A percentile compares a stretch with the other conserved stretches of the same genome.
Evolutionary conservation across 2,888 invertebrate species (phyloP).

Genomic region (Cantharis rufa): DNA sequence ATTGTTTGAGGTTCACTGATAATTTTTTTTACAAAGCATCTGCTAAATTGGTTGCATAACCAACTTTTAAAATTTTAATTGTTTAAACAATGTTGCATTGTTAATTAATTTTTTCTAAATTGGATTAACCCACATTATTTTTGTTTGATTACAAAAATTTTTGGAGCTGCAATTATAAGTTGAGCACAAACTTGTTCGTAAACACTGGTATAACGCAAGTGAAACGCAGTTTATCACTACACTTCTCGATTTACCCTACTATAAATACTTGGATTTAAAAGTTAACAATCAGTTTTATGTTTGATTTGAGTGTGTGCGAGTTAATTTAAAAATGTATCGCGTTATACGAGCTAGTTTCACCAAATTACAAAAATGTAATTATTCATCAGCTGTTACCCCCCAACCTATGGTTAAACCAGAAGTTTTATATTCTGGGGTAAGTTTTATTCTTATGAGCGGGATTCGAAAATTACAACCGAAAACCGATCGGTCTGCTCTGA

Average conservation of each 20-base stretch:
- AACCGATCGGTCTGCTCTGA: too few relatives aligned
- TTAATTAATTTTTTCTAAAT: too few relatives aligned
- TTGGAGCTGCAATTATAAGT: not conserved
- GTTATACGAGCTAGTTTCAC: slow-evolving; percentile 34
- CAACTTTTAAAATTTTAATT: not conserved
- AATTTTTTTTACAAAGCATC: too few relatives aligned
- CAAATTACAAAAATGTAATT: slow-evolving; percentile 57
- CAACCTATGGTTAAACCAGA: slow-evolving; percentile 71
- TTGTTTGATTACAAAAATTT: too few relatives aligned
- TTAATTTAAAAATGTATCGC: slow-evolving; percentile 34
- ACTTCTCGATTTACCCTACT: not conserved
- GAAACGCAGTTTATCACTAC: not conserved
- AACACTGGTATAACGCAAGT: not conserved
- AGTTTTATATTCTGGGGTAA: slow-evolving; percentile 78
- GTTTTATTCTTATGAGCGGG: slow-evolving; percentile 40
- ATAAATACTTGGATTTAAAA: not conserved
- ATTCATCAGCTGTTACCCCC: slow-evolving; percentile 60
- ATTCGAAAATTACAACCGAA: too few relatives aligned
- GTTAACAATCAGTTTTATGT: not conserved
- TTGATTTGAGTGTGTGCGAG: not conserved
- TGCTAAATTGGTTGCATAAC: not conserved
- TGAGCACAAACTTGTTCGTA: not conserved
- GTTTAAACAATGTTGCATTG: not conserved
- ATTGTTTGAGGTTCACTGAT: not conserved
- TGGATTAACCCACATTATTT: too few relatives aligned